Evolutionary conservation across 2,888 invertebrate species (phyloP), one percentile per base, ranked within the genome.

Genomic region (Cylindroiulus punctatus): DNA sequence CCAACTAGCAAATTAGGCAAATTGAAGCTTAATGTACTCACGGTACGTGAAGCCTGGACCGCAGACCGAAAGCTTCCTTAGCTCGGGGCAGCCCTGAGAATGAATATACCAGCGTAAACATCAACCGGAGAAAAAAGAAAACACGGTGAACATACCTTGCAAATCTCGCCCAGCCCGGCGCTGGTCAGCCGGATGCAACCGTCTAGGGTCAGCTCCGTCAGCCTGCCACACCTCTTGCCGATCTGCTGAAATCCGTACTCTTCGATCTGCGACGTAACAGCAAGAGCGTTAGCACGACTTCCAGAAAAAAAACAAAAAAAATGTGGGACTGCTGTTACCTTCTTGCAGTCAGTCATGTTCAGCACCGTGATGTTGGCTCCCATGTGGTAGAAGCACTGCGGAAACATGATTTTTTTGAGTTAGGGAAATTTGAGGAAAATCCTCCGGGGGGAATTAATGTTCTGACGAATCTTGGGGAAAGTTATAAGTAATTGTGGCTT

Each of bases 221-320:
- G 76, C 19, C 4, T 32, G 8, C 30, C n/a, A 12, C 85, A 85
- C 10, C 30, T 17, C 10, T 57, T 10, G 10, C 65, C 65, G n/a
- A 85, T 76, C n/a, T 76, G 19, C 30, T 76, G n/a, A 76, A 65
- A 85, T 36, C 85, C 85, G n/a, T 47, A 84, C 7, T 84, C 32
- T 7, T 36, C 22, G 17, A 44, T 83, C 83, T 83, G 26, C n/a
- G n/a, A 5, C 5, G 19, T 2, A 36, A 82, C 1, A 5, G 19
- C 5, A 44, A 17, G 10, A 8, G 10, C 36, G 19, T 12, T 14
- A 42, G 14, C 26, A 32, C 81, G 17, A 4, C 81, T 4, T 14
- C 1, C 14, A 82, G 36, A 19, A 8, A 26, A 0, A 47, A 17
- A 52, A 26, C 17, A 42, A 17, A 19, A 26, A 47, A 26, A 26